These are phyloP conservation scores for Ganaspis sp. DNA, from an alignment of 1,140 invertebrate genomes.

Conservation along the genomic window DNA sequence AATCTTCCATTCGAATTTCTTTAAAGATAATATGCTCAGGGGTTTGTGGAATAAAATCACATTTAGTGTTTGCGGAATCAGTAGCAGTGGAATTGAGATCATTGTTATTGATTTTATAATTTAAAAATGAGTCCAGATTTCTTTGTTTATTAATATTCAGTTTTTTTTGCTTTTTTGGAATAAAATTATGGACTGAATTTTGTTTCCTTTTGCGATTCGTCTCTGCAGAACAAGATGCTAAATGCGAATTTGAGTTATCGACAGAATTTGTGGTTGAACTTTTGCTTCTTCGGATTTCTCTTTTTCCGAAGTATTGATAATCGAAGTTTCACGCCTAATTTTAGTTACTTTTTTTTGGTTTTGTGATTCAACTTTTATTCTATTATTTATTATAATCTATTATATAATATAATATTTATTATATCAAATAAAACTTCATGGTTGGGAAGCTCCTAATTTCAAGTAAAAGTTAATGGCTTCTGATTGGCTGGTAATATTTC, in stretches of 20 bases:
- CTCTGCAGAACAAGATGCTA: background rate
- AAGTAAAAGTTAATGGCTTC: too few relatives aligned
- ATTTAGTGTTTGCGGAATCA: background rate
- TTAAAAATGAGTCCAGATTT: background rate
- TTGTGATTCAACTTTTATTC: background rate
- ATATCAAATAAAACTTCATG: too few relatives aligned
- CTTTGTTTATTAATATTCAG: background rate
- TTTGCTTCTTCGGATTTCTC: too few relatives aligned
- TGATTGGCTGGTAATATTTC: too few relatives aligned
- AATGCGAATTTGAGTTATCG: background rate
- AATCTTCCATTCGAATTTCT: background rate
- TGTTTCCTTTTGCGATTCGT: background rate
- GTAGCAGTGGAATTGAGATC: background rate
- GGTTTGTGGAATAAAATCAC: background rate
- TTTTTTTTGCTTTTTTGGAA: background rate
- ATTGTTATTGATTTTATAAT: background rate
- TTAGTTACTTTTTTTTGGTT: background rate
- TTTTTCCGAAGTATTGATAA: background rate
- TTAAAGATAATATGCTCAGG: background rate
- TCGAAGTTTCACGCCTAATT: background rate
- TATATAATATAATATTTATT: too few relatives aligned
- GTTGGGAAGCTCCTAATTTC: too few relatives aligned
- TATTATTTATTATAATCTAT: too few relatives aligned
- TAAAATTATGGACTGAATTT: background rate
- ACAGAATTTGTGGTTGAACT: background rate